These are phyloP conservation scores for Maconellicoccus hirsutus DNA, from an alignment of 1,140 invertebrate species.

Conservation along the genomic window DNA sequence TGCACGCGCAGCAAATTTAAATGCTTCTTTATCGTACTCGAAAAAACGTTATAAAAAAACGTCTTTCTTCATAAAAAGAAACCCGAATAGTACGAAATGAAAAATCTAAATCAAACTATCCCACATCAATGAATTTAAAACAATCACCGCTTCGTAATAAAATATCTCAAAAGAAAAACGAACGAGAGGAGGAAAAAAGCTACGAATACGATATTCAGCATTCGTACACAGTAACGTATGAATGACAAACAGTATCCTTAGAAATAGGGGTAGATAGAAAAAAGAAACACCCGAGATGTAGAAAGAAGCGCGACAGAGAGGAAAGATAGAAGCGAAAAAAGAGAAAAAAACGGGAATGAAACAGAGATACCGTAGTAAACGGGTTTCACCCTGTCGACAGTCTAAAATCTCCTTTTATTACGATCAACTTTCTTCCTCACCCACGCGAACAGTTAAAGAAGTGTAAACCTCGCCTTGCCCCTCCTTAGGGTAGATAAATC, in stretches of 20 bases:
- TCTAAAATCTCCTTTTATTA: conserved; percentile 20
- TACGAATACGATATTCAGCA: background rate
- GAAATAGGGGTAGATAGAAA: background rate
- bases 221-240: conserved; percentile 4
- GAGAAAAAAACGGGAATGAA: background rate
- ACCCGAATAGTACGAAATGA: too few relatives aligned
- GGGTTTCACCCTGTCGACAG: conserved; percentile 18
- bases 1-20: too few relatives aligned
- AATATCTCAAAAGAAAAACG: too few relatives aligned
- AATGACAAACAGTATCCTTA: conserved; percentile 13
- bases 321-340: background rate
- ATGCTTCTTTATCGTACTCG: too few relatives aligned
- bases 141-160: too few relatives aligned
- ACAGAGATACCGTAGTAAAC: conserved; percentile 7
- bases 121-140: too few relatives aligned
- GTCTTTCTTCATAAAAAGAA: too few relatives aligned
- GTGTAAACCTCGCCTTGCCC: background rate
- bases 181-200: too few relatives aligned
- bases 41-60: too few relatives aligned
- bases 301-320: background rate
- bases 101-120: too few relatives aligned
- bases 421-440: background rate
- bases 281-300: background rate
- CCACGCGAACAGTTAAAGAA: conserved; percentile 12
- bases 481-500: background rate